A percentile compares a stretch with the other conserved stretches of the same genome.
Conservation (phyloP, 1,140 invertebrate genomes). For the Calliopsis andreniformis region DNA sequence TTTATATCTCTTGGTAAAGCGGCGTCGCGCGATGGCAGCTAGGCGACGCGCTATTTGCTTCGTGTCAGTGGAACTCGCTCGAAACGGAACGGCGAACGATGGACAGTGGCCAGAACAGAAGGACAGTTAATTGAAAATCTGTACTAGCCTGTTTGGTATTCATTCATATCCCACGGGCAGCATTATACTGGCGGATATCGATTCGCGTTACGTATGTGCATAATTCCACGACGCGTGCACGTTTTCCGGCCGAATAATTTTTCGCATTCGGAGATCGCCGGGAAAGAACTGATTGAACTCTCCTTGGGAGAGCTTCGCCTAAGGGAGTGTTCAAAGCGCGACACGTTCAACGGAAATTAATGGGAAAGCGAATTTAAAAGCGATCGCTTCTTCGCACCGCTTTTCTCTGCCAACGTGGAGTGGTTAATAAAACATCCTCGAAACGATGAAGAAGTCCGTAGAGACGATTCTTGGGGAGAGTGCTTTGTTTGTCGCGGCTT, state of each 20-base stretch:
- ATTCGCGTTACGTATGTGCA: slow-evolving; percentile 53
- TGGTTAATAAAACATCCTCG: slow-evolving; percentile 14
- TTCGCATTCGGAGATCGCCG: neutral
- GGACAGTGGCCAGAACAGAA: neutral
- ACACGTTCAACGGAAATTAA: neutral
- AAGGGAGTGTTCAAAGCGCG: neutral
- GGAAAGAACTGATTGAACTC: neutral
- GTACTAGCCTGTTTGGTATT: slow-evolving; percentile 52
- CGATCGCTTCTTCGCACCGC: neutral
- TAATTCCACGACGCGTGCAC: slow-evolving; percentile 47
- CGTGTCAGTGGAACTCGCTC: no score
- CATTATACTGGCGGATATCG: slow-evolving; percentile 50
- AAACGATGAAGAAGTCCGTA: neutral
- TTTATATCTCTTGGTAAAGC: neutral
- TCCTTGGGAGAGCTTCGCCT: neutral
- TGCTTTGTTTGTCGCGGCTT: neutral
- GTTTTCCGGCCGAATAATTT: neutral
- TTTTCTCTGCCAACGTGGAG: neutral
- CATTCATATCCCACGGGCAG: slow-evolving; percentile 46
- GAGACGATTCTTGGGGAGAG: neutral
- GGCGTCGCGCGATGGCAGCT: neutral
- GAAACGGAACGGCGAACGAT: neutral
- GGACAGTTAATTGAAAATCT: slow-evolving; percentile 56
- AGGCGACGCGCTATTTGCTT: slow-evolving; percentile 15
- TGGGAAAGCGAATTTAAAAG: neutral